Conservation (phyloP, 2,888 invertebrate genomes). For the Gandaritis pyraliata region DNA sequence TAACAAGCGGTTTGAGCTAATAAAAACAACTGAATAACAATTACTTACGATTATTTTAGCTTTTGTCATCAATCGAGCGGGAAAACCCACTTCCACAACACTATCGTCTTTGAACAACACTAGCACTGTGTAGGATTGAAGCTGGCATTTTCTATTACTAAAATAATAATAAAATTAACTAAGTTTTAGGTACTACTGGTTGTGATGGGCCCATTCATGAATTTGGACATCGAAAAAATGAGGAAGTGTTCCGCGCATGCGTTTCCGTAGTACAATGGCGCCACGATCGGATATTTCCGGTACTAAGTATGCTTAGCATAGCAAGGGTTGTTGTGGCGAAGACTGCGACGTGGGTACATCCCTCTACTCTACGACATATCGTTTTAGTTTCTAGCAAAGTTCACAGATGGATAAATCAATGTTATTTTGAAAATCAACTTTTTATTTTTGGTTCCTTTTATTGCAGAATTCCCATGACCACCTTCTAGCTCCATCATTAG, state of each 20-base stretch:
- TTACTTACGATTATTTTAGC: constrained; percentile 65
- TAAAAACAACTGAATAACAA: constrained; percentile 54
- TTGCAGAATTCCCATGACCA: too few species aligned
- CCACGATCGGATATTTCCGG: constrained; percentile 47
- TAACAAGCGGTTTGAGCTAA: constrained; percentile 37
- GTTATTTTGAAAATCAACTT: too few species aligned
- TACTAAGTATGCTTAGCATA: constrained; percentile 9
- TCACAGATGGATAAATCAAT: constrained; percentile 15
- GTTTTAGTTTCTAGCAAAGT: background rate
- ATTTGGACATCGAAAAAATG: constrained; percentile 67
- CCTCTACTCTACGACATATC: background rate
- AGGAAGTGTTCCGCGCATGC: constrained; percentile 71
- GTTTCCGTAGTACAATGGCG: constrained; percentile 48
- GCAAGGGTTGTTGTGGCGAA: constrained; percentile 6
- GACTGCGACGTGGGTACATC: background rate
- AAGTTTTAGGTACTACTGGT: constrained; percentile 52
- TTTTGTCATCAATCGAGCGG: constrained; percentile 70
- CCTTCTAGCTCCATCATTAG: too few species aligned
- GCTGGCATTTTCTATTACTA: constrained; percentile 75
- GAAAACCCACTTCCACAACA: constrained; percentile 64
- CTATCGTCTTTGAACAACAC: constrained; percentile 77
- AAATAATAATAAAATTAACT: constrained; percentile 59
- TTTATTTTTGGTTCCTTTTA: too few species aligned
- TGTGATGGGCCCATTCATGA: constrained; percentile 79
- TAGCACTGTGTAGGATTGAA: constrained; percentile 58